Percentiles rank a stretch among this genome's conserved stretches.
These are phyloP conservation scores for Tenthredo mesomela DNA, from an alignment of 2,888 invertebrate genomes.

Conservation along the genomic window DNA sequence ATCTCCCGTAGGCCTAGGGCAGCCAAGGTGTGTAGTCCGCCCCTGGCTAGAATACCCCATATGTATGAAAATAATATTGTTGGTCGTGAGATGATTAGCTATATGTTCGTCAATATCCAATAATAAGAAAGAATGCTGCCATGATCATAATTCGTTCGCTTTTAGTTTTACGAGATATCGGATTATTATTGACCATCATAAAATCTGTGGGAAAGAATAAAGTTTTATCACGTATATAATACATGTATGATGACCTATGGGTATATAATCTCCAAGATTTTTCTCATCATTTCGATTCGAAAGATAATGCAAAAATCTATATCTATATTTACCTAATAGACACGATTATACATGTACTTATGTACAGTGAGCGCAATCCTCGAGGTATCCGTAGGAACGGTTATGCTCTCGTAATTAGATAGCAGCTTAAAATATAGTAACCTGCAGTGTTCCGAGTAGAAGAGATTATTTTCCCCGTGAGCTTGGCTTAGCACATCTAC, in stretches of 20 bases:
- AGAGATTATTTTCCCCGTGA: neutral
- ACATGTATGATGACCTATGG: no score
- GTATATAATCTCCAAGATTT: neutral
- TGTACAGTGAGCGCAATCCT: neutral
- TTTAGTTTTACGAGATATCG: neutral
- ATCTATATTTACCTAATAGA: neutral
- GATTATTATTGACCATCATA: neutral
- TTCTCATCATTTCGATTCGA: neutral
- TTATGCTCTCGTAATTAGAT: neutral
- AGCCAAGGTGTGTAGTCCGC: no score
- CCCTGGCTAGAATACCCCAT: neutral
- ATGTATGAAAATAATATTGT: neutral
- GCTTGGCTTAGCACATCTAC: neutral
- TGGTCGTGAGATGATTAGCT: neutral
- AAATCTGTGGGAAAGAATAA: neutral
- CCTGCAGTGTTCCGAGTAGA: neutral
- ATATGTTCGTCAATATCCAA: neutral
- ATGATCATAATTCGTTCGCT: neutral
- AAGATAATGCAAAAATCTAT: neutral
- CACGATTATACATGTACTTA: neutral
- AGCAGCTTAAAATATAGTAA: neutral
- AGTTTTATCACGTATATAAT: neutral
- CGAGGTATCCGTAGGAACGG: neutral
- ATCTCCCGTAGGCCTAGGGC: no score
- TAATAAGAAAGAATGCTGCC: neutral